Evolutionary conservation across 2,113 vertebrate genomes (phyloP).

Genomic region (Larimichthys crocea): DNA sequence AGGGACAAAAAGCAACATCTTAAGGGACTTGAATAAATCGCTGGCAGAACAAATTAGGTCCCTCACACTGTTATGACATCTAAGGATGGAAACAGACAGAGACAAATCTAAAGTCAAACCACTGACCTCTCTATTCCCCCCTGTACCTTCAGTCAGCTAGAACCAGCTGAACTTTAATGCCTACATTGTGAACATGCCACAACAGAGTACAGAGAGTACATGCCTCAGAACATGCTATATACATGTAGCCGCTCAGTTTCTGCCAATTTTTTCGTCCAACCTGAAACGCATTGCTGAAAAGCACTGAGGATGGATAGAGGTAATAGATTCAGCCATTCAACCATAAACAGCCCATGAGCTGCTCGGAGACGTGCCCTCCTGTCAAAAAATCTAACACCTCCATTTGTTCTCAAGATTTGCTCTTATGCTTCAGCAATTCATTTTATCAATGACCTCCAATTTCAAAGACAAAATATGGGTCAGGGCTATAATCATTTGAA

Average conservation of each 20-base stretch:
- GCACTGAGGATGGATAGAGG: conserved; percentile 30
- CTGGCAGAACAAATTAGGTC: conserved; percentile 45
- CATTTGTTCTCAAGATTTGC: conserved; percentile 52
- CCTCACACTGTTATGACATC: conserved; percentile 52
- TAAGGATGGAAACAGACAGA: conserved; percentile 43
- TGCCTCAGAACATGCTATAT: neutral
- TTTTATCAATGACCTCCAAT: conserved; percentile 12
- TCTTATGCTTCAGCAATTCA: conserved; percentile 2
- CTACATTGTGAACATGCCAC: neutral
- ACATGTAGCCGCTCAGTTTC: neutral
- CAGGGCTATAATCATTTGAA: neutral
- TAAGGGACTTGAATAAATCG: conserved; percentile 21
- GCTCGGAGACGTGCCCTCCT: conserved; percentile 50
- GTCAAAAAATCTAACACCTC: conserved; percentile 56
- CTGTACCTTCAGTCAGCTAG: conserved; percentile 18
- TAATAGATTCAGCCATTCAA: conserved; percentile 61
- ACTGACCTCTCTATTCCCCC: conserved; percentile 53
- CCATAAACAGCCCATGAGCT: conserved; percentile 46
- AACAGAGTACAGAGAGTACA: conserved; percentile 10
- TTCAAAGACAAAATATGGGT: conserved; percentile 4
- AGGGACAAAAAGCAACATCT: conserved; percentile 27
- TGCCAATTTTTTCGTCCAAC: conserved; percentile 22
- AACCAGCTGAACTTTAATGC: conserved; percentile 33
- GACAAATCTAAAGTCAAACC: conserved; percentile 54
- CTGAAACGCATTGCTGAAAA: conserved; percentile 25